A percentile compares a stretch with the other conserved stretches of the same genome.
Evolutionary conservation across 2,797 vertebrate genomes (phyloP).

Genomic region (Clamator glandarius): DNA sequence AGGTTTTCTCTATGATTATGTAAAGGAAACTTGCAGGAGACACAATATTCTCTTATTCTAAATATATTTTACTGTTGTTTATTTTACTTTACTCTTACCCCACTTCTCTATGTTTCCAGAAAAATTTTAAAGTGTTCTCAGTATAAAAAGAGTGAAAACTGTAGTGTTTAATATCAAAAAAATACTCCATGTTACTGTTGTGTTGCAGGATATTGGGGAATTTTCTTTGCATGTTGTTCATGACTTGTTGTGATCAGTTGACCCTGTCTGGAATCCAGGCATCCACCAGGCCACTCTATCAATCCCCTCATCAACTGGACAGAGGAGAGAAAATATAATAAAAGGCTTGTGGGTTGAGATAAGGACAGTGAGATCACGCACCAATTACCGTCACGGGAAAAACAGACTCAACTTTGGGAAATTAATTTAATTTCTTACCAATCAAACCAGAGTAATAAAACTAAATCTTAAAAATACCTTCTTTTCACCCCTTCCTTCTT

Average conservation of each 20-base stretch:
- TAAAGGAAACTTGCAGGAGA: not conserved
- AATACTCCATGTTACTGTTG: not conserved
- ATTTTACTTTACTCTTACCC: not conserved
- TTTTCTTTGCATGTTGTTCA: not conserved
- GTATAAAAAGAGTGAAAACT: not conserved
- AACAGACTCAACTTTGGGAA: not conserved
- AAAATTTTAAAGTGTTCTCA: not conserved
- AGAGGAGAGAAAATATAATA: no score
- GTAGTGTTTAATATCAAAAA: not conserved
- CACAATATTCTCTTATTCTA: not conserved
- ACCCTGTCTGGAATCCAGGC: no score
- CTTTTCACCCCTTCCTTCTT: accelerated
- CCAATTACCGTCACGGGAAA: not conserved
- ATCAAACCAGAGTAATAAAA: not conserved
- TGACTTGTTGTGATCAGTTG: not conserved
- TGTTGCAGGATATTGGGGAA: not conserved
- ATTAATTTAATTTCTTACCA: not conserved
- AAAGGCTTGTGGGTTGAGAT: no score
- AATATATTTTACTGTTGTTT: not conserved
- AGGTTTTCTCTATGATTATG: not conserved
- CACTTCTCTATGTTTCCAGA: not conserved
- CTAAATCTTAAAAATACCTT: not conserved
- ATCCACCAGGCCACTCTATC: no score
- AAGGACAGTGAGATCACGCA: not conserved
- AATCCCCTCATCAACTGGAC: no score